Percentiles rank a stretch among this genome's conserved stretches.
phyloP scores from a whole-genome alignment of 92 coral and sea anemone species.

The Parazoanthus swiftii region DNA sequence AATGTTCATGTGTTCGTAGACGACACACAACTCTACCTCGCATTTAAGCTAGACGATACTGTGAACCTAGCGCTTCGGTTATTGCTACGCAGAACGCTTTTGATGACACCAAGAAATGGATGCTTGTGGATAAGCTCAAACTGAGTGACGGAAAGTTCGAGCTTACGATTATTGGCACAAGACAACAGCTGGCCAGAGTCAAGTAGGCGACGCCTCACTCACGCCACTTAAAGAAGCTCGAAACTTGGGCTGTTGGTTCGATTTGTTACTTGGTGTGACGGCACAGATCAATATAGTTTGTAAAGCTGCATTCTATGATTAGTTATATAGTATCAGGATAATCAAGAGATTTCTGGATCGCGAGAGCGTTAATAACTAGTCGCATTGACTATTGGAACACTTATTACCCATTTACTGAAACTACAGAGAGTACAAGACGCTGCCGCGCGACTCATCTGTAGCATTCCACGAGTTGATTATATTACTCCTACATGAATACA shows the following conservation, averaged over 20 bases:
- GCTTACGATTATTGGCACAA: not conserved
- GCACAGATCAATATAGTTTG: too few species aligned
- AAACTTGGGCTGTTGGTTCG: not conserved
- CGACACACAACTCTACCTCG: not conserved
- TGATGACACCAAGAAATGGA: not conserved
- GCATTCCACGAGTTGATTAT: too few species aligned
- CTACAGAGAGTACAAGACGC: slow-evolving; percentile 31
- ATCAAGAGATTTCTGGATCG: not conserved
- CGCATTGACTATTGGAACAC: too few species aligned
- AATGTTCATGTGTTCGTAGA: not conserved
- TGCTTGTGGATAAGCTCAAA: not conserved
- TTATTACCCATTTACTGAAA: not conserved
- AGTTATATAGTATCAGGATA: not conserved
- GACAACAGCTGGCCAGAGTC: not conserved
- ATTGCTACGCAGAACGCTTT: not conserved
- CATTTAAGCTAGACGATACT: not conserved
- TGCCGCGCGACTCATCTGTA: not conserved
- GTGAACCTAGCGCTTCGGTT: not conserved
- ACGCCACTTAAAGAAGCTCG: not conserved
- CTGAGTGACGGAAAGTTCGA: not conserved
- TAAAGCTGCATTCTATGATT: not conserved
- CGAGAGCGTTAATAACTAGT: not conserved
- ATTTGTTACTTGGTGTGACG: too few species aligned
- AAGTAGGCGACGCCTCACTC: not conserved
- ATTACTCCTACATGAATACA: too few species aligned